Evolutionary conservation across 1,140 invertebrate genomes (phyloP), one percentile per base, ranked within the genome.

Genomic region (Drosophila baimaii): DNA sequence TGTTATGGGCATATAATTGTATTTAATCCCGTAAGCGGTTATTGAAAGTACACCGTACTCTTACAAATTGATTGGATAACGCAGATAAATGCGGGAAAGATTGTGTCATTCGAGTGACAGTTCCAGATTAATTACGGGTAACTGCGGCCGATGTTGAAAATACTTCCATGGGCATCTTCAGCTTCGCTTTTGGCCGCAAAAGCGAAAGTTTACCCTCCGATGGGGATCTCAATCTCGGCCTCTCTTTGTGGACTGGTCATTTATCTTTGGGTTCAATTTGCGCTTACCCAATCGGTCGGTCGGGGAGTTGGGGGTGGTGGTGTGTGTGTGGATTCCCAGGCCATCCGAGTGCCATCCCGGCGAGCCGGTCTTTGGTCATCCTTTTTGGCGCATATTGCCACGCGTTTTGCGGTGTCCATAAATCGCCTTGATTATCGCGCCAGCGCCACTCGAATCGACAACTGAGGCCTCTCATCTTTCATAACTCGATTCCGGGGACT

Each of bases 241-340:
- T 35, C 51, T 49, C 37, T 58, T 65, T 58, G 55, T 73, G 75
- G 65, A 72, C 79, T 79, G 79, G 76, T 75, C 77, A 80, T 86
- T 86, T 86, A 86, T 86, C 83, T 82, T 64, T 70, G 70, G 56
- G 80, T 62, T 88, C 76, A 86, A 86, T 88, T 86, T 88, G 66
- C 76, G 79, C 82, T 88, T 88, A 88, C 84, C 80, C 86, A 88
- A 88, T 88, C 76, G 72, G 43, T 47, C 51, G 44, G 58, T 23
- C 39, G 25, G 29, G 43, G 44, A 19, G 10, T 33, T 12, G 43
- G 49, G 31, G 44, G 27, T 49, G 57, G 23, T 21, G n/a, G n/a
- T n/a, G n/a, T n/a, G 31, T 33, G 25, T 25, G 62, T 49, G 46
- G 46, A 69, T 69, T 69, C 65, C 44, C 49, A 51, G 49, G 47